phyloP scores from a whole-genome alignment of 2,888 invertebrate species.

The Caenorhabditis sp. region DNA sequence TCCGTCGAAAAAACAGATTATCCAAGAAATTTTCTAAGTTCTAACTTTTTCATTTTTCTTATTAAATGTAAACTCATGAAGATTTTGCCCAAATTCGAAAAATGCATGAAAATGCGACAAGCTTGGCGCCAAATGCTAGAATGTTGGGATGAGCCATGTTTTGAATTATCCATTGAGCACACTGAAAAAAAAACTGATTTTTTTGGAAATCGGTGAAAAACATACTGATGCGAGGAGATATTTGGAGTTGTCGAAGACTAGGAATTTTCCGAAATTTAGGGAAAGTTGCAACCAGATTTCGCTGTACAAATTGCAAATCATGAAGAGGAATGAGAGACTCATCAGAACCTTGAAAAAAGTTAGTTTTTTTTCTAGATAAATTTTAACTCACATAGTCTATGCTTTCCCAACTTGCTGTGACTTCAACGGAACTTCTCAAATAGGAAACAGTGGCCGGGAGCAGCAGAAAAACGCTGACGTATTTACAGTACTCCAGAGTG shows the following conservation, averaged over 20 bases:
- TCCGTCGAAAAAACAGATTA: slow-evolving; percentile 82
- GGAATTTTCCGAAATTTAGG: slow-evolving; percentile 23
- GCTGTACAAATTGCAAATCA: slow-evolving; percentile 63
- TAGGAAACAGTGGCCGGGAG: slow-evolving; percentile 61
- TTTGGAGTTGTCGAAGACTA: slow-evolving; percentile 39
- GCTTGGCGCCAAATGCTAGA: slow-evolving; percentile 45
- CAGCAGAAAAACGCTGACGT: slow-evolving; percentile 37
- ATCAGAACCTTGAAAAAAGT: slow-evolving; percentile 64
- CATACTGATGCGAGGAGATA: slow-evolving; percentile 41
- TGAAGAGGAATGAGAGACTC: slow-evolving; percentile 61
- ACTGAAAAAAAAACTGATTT: slow-evolving; percentile 1
- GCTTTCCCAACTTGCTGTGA: slow-evolving; percentile 69
- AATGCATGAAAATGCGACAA: slow-evolving; percentile 36
- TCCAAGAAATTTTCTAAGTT: slow-evolving; percentile 76
- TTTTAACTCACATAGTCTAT: slow-evolving; percentile 66
- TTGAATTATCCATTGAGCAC: slow-evolving; percentile 65
- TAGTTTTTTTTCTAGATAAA: slow-evolving; percentile 9
- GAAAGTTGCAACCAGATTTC: slow-evolving; percentile 60
- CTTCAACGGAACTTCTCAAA: slow-evolving; percentile 47
- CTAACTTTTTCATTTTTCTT: not conserved
- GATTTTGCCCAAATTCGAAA: slow-evolving; percentile 35
- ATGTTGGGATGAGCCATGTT: slow-evolving; percentile 54
- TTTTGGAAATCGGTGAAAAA: not conserved
- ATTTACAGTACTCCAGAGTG: slow-evolving; percentile 37
- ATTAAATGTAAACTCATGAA: not conserved